Conservation (phyloP, 2,113 vertebrate species). For the Origma solitaria region DNA sequence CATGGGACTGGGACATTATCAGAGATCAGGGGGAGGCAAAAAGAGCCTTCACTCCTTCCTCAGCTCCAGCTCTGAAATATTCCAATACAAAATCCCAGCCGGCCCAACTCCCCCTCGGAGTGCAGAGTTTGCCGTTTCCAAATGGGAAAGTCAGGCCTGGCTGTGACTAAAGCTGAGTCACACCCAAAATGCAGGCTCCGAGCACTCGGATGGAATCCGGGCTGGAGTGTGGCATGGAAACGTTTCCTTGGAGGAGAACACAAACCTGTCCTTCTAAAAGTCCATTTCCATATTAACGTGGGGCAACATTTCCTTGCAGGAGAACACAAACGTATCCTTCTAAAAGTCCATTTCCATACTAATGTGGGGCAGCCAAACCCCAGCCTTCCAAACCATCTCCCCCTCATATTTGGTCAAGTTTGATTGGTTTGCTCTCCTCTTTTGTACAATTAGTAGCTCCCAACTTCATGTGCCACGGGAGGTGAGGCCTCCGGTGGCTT, state of each 20-base stretch:
- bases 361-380: no score
- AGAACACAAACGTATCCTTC: not conserved
- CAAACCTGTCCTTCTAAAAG: not conserved
- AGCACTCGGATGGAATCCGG: not conserved
- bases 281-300: not conserved
- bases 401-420: fast-evolving
- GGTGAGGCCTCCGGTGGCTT: not conserved
- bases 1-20: not conserved
- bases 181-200: not conserved
- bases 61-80: not conserved
- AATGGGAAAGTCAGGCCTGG: not conserved
- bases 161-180: not conserved
- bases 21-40: not conserved
- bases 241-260: not conserved
- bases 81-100: not conserved
- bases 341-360: not conserved
- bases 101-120: not conserved
- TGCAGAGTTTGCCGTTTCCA: not conserved
- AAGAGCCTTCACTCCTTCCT: not conserved
- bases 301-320: not conserved
- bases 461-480: fast-evolving
- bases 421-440: not conserved
- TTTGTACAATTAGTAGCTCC: not conserved
- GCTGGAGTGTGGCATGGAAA: not conserved
- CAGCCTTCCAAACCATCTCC: not conserved